These are phyloP conservation scores for Erethizon dorsatum DNA, from an alignment of 2,797 vertebrate genomes.

Conservation along the genomic window DNA sequence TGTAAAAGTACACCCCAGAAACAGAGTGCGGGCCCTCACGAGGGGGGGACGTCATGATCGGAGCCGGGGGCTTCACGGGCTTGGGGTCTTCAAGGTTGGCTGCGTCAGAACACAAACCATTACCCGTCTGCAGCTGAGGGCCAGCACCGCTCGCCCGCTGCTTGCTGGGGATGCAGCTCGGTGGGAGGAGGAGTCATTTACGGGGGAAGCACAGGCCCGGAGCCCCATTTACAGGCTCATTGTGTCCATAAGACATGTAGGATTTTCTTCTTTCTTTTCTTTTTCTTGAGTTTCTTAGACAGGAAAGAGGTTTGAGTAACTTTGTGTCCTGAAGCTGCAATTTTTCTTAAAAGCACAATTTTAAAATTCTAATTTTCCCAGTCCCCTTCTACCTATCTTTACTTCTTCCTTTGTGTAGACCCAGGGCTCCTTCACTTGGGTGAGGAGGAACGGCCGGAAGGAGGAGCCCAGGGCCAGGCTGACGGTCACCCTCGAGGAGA, in stretches of 20 bases:
- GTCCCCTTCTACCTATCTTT: neutral
- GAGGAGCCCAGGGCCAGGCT: rapidly evolving
- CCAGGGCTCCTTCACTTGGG: neutral
- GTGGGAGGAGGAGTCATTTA: neutral
- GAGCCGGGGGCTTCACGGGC: neutral
- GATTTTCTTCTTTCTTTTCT: neutral
- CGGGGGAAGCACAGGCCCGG: neutral
- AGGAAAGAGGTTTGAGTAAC: neutral
- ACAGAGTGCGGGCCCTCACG: neutral
- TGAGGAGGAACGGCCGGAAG: neutral
- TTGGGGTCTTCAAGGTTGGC: neutral
- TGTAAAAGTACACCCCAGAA: neutral
- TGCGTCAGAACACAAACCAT: neutral
- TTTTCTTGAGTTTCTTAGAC: neutral
- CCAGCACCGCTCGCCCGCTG: too few relatives aligned
- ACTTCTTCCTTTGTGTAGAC: neutral
- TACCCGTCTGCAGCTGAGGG: neutral
- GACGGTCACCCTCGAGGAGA: neutral
- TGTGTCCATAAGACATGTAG: neutral
- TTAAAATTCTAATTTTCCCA: neutral
- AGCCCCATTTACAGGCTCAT: neutral
- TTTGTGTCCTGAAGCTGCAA: neutral
- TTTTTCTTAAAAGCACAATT: neutral
- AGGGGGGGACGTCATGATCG: rapidly evolving
- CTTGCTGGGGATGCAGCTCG: neutral